A percentile compares a stretch with the other conserved stretches of the same genome.
phyloP scores from a whole-genome alignment of 2,888 invertebrate species.

The Prosopocoilus inquinatus region DNA sequence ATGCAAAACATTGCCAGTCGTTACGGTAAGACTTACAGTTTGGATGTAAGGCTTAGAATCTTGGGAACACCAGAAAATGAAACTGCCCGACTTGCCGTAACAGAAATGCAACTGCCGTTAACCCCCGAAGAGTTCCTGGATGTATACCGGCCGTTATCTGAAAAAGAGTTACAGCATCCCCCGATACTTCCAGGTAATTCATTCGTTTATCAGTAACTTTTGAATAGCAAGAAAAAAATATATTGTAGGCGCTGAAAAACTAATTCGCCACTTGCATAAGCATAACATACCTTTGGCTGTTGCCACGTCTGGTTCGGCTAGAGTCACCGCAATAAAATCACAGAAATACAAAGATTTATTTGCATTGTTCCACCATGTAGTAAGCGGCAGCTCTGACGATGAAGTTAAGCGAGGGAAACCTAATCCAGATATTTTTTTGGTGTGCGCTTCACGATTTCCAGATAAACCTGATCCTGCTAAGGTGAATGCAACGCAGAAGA shows the following conservation, averaged over 20 bases:
- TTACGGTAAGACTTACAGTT: conserved; percentile 75
- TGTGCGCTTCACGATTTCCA: conserved; percentile 61
- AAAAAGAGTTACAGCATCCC: conserved; percentile 22
- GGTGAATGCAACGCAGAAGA: conserved; percentile 26
- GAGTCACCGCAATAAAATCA: conserved; percentile 58
- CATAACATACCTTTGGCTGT: conserved; percentile 65
- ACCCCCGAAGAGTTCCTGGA: conserved; percentile 64
- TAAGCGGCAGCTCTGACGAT: conserved; percentile 60
- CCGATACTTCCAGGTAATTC: conserved; percentile 31
- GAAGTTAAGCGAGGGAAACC: conserved; percentile 70
- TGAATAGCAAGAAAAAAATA: neutral
- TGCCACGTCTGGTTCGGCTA: conserved; percentile 64
- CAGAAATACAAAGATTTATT: conserved; percentile 53
- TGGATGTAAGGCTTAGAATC: conserved; percentile 75
- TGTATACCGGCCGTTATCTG: conserved; percentile 59
- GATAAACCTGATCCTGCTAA: conserved; percentile 51
- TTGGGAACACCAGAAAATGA: conserved; percentile 73
- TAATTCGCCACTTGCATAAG: conserved; percentile 60
- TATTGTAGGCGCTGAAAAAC: conserved; percentile 54
- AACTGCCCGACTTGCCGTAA: conserved; percentile 66
- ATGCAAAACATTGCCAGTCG: conserved; percentile 66
- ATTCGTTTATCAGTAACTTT: neutral
- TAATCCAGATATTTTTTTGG: conserved; percentile 66
- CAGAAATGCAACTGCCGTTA: conserved; percentile 67
- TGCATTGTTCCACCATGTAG: conserved; percentile 56